phyloP scores from a whole-genome alignment of 2,797 vertebrate species.

The Lepilemur ruficaudatus region DNA sequence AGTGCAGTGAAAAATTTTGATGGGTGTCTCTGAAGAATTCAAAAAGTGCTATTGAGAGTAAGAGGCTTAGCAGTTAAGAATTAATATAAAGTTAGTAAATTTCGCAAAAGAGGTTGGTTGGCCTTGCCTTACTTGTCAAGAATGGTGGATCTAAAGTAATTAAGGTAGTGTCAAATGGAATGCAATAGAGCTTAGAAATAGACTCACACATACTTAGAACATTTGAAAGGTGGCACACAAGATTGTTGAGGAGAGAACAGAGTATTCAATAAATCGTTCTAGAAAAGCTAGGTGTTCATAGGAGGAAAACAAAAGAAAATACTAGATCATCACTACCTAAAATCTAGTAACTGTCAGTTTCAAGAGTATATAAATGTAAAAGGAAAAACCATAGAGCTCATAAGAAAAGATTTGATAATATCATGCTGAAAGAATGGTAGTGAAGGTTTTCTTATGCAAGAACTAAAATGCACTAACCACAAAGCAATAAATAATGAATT shows the following conservation, averaged over 20 bases:
- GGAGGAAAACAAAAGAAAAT: not conserved
- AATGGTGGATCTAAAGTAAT: not conserved
- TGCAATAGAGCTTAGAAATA: not conserved
- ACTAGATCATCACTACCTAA: not conserved
- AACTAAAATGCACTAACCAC: not conserved
- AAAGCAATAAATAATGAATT: not conserved
- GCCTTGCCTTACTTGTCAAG: not conserved
- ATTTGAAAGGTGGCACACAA: not conserved
- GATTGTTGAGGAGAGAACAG: not conserved
- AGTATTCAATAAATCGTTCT: not conserved
- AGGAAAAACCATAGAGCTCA: not conserved
- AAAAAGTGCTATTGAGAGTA: not conserved
- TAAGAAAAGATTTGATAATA: not conserved
- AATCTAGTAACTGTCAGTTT: not conserved
- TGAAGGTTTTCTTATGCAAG: not conserved
- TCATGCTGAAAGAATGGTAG: not conserved
- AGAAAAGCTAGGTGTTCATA: not conserved
- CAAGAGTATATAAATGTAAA: not conserved
- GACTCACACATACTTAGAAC: not conserved
- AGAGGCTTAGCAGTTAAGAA: not conserved
- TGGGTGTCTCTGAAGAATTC: not conserved
- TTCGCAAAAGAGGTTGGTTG: not conserved
- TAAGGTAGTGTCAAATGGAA: not conserved
- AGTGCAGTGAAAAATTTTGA: not conserved
- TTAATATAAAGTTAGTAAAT: not conserved